Evolutionary conservation across 2,797 vertebrate genomes (phyloP).

Genomic region (Kryptopterus vitreolus): DNA sequence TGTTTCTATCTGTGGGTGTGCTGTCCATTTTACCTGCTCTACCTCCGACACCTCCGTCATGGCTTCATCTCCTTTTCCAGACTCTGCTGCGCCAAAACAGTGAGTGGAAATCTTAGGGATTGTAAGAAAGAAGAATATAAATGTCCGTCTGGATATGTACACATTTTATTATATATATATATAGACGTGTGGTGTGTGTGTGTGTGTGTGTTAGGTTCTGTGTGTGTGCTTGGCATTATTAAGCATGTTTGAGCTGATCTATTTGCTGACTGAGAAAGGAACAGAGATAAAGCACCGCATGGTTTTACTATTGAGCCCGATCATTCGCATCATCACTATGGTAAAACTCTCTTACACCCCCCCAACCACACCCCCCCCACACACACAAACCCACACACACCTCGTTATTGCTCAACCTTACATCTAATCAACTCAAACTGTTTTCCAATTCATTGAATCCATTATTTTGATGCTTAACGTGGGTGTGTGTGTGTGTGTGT

Average conservation of each 20-base stretch:
- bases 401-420: background rate
- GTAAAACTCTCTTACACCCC: conserved; percentile 54
- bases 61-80: conserved; percentile 81
- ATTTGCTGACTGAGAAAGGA: conserved; percentile 60
- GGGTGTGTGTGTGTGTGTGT: background rate
- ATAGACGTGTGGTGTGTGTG: conserved; percentile 7
- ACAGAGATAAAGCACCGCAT: conserved; percentile 58
- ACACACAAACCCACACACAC: too few relatives aligned
- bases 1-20: conserved; percentile 91
- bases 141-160: background rate
- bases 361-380: too few relatives aligned
- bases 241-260: conserved; percentile 66
- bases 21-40: conserved; percentile 80
- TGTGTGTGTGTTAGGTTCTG: conserved; percentile 56
- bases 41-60: conserved; percentile 73
- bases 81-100: conserved; percentile 86
- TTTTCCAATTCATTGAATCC: too few relatives aligned
- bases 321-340: conserved; percentile 75
- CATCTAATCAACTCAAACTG: background rate
- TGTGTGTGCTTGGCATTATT: conserved; percentile 65
- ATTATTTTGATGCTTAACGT: too few relatives aligned
- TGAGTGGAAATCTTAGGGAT: conserved; percentile 51
- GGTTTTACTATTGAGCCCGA: conserved; percentile 71
- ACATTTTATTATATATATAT: background rate
- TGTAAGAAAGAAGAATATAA: background rate